Evolutionary conservation across 2,888 invertebrate species (phyloP).

Genomic region (Neria commutata): DNA sequence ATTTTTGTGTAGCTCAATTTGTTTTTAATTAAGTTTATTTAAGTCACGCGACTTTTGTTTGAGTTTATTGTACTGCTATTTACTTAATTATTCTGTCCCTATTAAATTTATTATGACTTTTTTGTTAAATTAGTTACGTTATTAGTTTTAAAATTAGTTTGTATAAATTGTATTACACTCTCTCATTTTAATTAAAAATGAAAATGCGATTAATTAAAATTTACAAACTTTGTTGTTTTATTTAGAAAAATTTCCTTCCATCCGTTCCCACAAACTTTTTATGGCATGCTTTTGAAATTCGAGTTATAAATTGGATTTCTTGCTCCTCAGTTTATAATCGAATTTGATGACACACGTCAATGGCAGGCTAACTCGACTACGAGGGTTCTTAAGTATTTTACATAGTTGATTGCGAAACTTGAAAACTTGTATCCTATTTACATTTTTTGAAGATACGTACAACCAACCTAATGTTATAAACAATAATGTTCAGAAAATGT

Average conservation of each 20-base stretch:
- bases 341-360: no score
- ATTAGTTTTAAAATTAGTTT: conserved; percentile 43
- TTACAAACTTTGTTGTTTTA: background rate
- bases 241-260: background rate
- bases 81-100: conserved; percentile 21
- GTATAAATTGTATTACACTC: conserved; percentile 52
- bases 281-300: no score
- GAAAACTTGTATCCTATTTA: no score
- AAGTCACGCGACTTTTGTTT: conserved; percentile 19
- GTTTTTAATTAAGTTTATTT: conserved; percentile 27
- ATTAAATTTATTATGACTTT: conserved; percentile 9
- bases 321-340: no score
- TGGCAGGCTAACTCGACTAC: no score
- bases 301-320: no score
- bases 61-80: conserved; percentile 5
- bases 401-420: no score
- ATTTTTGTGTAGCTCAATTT: conserved; percentile 33
- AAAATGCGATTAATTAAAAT: conserved; percentile 44
- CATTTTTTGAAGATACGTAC: no score
- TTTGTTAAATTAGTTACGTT: conserved; percentile 35
- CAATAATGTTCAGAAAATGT: no score
- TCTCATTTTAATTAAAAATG: conserved; percentile 43
- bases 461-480: no score
- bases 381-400: no score
- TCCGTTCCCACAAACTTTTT: background rate